Conservation (phyloP, 2,888 invertebrate genomes). For the Zele albiditarsus region DNA sequence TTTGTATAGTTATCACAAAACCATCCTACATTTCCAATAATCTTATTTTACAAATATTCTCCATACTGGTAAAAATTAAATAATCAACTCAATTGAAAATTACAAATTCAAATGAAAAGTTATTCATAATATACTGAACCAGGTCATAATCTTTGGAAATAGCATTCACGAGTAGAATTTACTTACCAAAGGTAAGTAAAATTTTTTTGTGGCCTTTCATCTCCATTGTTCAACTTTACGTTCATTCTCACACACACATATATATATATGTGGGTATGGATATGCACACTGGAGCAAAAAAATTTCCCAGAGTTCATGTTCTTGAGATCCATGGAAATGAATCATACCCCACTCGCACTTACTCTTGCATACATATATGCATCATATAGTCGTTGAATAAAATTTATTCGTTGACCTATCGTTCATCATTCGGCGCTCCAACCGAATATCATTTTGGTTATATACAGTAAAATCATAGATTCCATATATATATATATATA, state of each 20-base stretch:
- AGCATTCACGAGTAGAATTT: too few species aligned
- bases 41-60: too few species aligned
- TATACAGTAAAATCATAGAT: not conserved
- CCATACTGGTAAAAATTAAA: too few species aligned
- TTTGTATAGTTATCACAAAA: too few species aligned
- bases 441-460: not conserved
- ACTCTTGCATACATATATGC: not conserved
- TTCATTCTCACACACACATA: not conserved
- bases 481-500: not conserved
- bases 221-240: slow-evolving; percentile 6
- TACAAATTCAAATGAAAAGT: too few species aligned
- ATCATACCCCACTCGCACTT: not conserved
- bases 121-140: too few species aligned
- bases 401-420: slow-evolving; percentile 13
- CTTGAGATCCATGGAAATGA: slow-evolving; percentile 4
- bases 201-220: not conserved
- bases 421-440: not conserved
- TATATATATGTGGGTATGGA: not conserved
- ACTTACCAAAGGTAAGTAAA: too few species aligned
- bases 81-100: too few species aligned
- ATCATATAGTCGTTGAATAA: slow-evolving; percentile 10
- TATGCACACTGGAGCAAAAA: not conserved
- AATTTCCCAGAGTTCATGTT: not conserved
- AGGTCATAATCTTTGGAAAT: too few species aligned
- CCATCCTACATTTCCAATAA: too few species aligned